A percentile compares a stretch with the other conserved stretches of the same genome.
phyloP scores from a whole-genome alignment of 2,888 invertebrate species.

The Onthophagus sagittarius region DNA sequence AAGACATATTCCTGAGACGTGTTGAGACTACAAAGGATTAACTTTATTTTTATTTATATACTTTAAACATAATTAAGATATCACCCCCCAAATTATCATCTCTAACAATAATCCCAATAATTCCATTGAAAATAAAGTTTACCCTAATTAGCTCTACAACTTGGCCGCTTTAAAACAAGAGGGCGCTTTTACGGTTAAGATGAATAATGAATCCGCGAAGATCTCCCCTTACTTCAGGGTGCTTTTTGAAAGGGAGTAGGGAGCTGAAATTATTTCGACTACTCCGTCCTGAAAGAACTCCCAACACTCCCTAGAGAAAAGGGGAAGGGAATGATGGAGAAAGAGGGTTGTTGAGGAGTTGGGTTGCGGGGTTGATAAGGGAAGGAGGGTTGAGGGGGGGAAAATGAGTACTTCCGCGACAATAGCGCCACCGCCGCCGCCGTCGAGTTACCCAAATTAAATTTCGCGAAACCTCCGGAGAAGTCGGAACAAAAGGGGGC shows the following conservation, averaged over 20 bases:
- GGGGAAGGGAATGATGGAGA: conserved; percentile 3
- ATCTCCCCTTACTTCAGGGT: conserved; percentile 5
- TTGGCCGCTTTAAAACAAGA: conserved; percentile 11
- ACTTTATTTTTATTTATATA: not conserved
- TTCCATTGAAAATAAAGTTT: conserved; percentile 12
- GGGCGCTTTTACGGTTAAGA: conserved; percentile 17
- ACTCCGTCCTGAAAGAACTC: not conserved
- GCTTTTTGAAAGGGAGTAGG: not conserved
- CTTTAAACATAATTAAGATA: not conserved
- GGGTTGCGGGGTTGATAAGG: not conserved
- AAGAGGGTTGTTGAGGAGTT: not conserved
- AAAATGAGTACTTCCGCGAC: conserved; percentile 2
- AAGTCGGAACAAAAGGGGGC: conserved; percentile 12
- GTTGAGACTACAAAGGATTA: not conserved
- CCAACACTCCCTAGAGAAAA: not conserved
- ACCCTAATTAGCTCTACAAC: conserved; percentile 10
- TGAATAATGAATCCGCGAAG: conserved; percentile 23
- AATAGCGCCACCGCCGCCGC: conserved; percentile 24
- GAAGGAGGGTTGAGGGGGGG: not conserved
- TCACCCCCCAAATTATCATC: not conserved
- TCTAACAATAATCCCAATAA: conserved; percentile 14
- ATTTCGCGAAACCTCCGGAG: conserved; percentile 40
- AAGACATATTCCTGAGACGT: not conserved
- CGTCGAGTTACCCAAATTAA: conserved; percentile 44
- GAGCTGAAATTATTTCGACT: conserved; percentile 17